Base-by-base conservation (phyloP, 2,113 vertebrate genomes). In the Blennius ocellaris region DNA sequence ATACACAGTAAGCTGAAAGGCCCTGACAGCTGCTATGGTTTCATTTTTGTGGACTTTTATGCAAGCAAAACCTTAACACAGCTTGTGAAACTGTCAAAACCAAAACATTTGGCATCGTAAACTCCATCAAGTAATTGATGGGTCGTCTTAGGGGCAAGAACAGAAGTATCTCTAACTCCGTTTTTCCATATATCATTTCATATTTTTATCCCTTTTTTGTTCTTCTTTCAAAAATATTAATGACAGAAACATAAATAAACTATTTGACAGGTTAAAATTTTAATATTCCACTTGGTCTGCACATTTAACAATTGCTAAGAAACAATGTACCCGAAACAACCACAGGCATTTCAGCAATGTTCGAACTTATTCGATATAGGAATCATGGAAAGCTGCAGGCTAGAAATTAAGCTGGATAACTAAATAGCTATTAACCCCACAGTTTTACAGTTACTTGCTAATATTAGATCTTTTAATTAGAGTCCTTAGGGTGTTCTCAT, bases 381-480 rank as follows among this genome's bases (percentile, higher is more conserved):
- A 73, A 76, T 73, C 55, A 38, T 41, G 80, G 58, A 69, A 82
- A 77, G 77, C 87, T 80, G 68, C 61, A 81, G 60, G 81, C 87
- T 85, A 63, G 77, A 89, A 87, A 92, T 92, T 92, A 86, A 85
- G 74, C 77, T 69, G 40, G 70, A 77, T 91, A 86, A 80, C 88
- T 87, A 84, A 88, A 90, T 83, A 89, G 69, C 84, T 87, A 87
- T 92, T 90, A 91, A 92, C 87, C 87, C 58, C 51, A 55, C 40
- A 64, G 81, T 90, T 87, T 84, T 57, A 86, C 64, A 80, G 76
- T 81, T 84, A 63, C 51, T 44, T 73, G 74, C 85, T 91, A 92
- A 93, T 87, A 91, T 91, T 91, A 88, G 78, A 78, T 67, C 69
- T 74, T 74, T 89, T 92, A 88, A 91, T 91, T 88, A 75, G 84